Evolutionary conservation across 2,888 invertebrate genomes (phyloP).

Genomic region (Mesorhabditis spiculigera): DNA sequence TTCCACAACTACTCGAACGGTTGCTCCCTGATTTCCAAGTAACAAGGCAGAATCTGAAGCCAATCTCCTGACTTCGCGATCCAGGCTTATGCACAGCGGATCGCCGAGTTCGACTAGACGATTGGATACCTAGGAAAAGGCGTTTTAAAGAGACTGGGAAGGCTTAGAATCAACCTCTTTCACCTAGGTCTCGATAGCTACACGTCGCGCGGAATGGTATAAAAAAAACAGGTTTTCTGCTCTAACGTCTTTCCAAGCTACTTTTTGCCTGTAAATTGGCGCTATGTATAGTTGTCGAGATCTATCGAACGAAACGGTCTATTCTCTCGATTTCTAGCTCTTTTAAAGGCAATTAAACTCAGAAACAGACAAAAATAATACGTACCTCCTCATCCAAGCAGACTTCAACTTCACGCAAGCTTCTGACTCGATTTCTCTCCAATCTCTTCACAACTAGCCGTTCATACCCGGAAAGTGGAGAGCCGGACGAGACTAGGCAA

Average conservation of each 20-base stretch:
- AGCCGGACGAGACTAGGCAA: background rate
- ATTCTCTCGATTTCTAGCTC: too few species aligned
- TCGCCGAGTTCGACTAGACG: background rate
- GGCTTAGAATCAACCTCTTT: too few species aligned
- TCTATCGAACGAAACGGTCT: too few species aligned
- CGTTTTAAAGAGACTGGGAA: too few species aligned
- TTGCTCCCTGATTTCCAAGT: background rate
- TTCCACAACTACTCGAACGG: background rate
- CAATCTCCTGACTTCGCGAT: background rate
- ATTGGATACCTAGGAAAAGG: background rate
- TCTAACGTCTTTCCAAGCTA: too few species aligned
- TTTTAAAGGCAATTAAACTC: too few species aligned
- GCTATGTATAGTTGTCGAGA: too few species aligned
- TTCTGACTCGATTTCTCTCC: background rate
- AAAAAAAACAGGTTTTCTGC: too few species aligned
- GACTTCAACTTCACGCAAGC: background rate
- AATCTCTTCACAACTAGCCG: background rate
- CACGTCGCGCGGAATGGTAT: too few species aligned
- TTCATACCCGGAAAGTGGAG: background rate
- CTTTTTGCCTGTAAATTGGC: too few species aligned
- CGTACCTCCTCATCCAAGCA: background rate
- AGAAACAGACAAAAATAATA: background rate
- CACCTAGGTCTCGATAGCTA: too few species aligned
- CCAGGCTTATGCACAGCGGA: background rate
- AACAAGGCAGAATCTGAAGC: background rate